Percentiles rank a stretch among this genome's conserved stretches.
These are phyloP conservation scores for Papilio polytes DNA, from an alignment of 1,140 invertebrate genomes.

Conservation along the genomic window DNA sequence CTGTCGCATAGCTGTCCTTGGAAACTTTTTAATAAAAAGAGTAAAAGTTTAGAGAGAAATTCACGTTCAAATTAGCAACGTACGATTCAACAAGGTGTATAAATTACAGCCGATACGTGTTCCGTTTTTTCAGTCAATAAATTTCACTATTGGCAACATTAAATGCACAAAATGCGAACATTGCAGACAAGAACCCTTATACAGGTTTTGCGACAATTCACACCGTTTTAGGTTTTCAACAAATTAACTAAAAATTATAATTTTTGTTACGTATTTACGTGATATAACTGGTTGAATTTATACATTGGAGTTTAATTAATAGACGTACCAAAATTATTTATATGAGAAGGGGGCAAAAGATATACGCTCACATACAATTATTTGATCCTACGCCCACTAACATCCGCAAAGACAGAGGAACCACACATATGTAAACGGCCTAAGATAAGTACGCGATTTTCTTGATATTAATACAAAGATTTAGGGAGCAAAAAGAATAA, in stretches of 20 bases:
- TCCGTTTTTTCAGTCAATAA: slow-evolving; percentile 23
- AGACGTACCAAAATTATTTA: no score
- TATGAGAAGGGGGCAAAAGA: no score
- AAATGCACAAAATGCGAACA: not conserved
- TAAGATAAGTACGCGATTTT: no score
- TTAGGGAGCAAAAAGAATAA: not conserved
- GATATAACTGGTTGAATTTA: no score
- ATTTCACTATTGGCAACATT: slow-evolving; percentile 19
- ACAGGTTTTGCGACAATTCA: slow-evolving; percentile 3
- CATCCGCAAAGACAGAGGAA: no score
- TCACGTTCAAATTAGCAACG: not conserved
- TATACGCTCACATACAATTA: no score
- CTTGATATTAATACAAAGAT: not conserved
- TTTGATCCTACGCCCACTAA: no score
- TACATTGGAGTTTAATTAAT: no score
- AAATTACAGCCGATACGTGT: slow-evolving; percentile 10
- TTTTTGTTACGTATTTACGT: not conserved
- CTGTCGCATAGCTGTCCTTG: not conserved
- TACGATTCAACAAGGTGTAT: slow-evolving; percentile 8
- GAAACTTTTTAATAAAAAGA: slow-evolving; percentile 1
- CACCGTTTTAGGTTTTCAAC: slow-evolving; percentile 10
- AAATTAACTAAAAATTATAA: not conserved
- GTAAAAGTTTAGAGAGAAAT: not conserved
- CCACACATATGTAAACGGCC: no score
- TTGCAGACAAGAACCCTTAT: not conserved